Evolutionary conservation across 2,888 invertebrate genomes (phyloP), one percentile per base, ranked within the genome.

Genomic region (Lepidochitona cinerea): DNA sequence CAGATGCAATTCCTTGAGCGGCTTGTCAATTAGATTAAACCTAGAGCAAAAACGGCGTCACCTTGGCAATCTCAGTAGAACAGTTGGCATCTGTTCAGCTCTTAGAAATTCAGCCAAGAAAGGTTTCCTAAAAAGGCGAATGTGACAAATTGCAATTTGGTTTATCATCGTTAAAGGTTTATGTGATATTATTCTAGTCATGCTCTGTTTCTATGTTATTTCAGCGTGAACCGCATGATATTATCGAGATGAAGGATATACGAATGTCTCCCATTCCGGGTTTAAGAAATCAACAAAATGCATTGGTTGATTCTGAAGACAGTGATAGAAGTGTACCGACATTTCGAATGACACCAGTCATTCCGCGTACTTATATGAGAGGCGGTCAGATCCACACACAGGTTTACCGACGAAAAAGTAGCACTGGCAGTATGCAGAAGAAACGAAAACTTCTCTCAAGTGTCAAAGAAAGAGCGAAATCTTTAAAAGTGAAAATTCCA

Each of bases 241-340:
- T 76, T 89, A 96, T 97, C 84, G 97, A 97, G 87, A 93, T 97
- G 71, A 95, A 97, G 88, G 97, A 97, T 88, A 93, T 96, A 53
- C 92, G 95, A 83, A 93, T 96, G 93, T 96, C 96, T 84, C 96
- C 96, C 29, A 94, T 96, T 91, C 95, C 94, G 83, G 96, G 93
- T 83, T 94, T 94, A 88, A 93, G 94, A 72, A 90, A 89, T 76
- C 86, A 88, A 37, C 88, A 89, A 71, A 86, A 81, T 76, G 84
- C 84, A 65, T 85, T 82, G 75, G 79, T 83, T 59, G 85, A 87
- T 65, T 76, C 78, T 9, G 86, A 87, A 36, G 85, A 83, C 18
- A 70, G 68, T 35, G 69, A 74, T 29, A 70, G 77, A 14, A 79
- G 79, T 66, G 79, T 80, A 26, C 83, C 81, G 53, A 79, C 73